Evolutionary conservation across 2,888 invertebrate genomes (phyloP).

Genomic region (Orthosia incerta): DNA sequence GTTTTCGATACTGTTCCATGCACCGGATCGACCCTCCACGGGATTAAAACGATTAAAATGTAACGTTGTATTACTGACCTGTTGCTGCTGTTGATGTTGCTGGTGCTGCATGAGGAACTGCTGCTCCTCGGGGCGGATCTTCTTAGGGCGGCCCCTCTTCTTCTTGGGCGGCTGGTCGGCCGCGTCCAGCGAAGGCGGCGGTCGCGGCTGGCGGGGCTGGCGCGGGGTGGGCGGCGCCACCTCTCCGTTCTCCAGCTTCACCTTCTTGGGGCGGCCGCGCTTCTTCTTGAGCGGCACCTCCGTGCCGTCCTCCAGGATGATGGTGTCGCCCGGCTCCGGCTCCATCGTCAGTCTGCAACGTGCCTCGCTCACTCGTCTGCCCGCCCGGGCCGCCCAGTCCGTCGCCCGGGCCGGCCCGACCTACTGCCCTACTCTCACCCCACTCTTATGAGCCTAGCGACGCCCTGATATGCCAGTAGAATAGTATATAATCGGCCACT

Average conservation of each 20-base stretch:
- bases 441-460: no score
- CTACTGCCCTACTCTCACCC: conserved; percentile 34
- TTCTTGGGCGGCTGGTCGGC: conserved; percentile 93
- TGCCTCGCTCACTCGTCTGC: conserved; percentile 64
- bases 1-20: no score
- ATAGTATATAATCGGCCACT: conserved; percentile 36
- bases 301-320: conserved; percentile 91
- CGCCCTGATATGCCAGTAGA: conserved; percentile 26
- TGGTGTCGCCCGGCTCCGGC: conserved; percentile 89
- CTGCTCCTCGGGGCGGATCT: conserved; percentile 93
- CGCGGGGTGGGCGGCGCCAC: conserved; percentile 91
- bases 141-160: conserved; percentile 97
- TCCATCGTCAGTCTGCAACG: conserved; percentile 88
- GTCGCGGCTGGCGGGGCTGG: conserved; percentile 75
- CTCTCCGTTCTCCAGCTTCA: conserved; percentile 93
- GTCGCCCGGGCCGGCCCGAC: conserved; percentile 44
- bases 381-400: conserved; percentile 12
- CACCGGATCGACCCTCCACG: no score
- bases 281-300: conserved; percentile 95
- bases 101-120: conserved; percentile 89
- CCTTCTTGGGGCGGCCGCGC: conserved; percentile 97
- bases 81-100: conserved; percentile 85
- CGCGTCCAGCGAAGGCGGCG: conserved; percentile 73
- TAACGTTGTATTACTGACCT: conserved; percentile 34
- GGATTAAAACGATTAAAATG: no score